Evolutionary conservation across 2,113 vertebrate species (phyloP).

Genomic region (Astatoreochromis straeleni): DNA sequence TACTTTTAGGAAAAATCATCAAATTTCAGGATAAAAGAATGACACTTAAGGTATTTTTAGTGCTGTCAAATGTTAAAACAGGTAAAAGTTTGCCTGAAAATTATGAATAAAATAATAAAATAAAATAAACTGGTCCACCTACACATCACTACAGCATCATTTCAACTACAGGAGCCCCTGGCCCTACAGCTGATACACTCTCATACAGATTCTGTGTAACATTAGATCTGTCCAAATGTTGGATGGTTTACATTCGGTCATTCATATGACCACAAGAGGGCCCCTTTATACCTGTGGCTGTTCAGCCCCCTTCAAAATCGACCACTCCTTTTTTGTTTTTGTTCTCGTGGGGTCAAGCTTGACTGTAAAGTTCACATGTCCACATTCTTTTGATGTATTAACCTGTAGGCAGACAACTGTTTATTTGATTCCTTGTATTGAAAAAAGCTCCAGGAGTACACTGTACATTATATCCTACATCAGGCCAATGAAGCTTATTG

Average conservation of each 20-base stretch:
- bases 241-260: not conserved
- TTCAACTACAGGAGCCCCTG: not conserved
- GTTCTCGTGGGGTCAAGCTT: not conserved
- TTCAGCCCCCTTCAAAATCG: not conserved
- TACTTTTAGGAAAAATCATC: not conserved
- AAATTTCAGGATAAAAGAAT: not conserved
- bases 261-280: not conserved
- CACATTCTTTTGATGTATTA: not conserved
- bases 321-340: not conserved
- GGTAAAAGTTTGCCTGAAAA: fast-evolving
- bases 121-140: not conserved
- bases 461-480: not conserved
- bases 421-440: not conserved
- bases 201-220: not conserved
- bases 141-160: not conserved
- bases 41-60: not conserved
- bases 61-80: not conserved
- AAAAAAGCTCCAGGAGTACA: not conserved
- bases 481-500: conserved; percentile 1
- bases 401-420: not conserved
- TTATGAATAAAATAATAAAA: not conserved
- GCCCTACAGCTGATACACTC: not conserved
- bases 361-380: not conserved
- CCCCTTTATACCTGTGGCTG: not conserved
- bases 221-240: not conserved